Evolutionary conservation across 2,797 vertebrate species (phyloP).

Genomic region (Galagoides demidoff): DNA sequence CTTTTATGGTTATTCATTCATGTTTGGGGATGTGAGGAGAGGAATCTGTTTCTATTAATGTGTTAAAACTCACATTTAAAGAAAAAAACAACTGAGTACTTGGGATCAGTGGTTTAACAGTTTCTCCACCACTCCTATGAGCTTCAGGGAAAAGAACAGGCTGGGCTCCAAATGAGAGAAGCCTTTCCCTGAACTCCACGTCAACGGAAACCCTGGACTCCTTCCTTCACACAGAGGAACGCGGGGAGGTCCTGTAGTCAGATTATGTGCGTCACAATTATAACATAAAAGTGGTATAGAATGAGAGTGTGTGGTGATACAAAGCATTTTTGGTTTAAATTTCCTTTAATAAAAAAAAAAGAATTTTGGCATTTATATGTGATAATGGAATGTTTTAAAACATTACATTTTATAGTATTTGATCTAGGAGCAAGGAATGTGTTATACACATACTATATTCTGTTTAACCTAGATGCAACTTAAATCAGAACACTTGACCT

Average conservation of each 20-base stretch:
- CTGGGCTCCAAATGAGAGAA: background rate
- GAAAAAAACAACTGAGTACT: background rate
- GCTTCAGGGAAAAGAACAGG: background rate
- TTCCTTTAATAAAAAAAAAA: background rate
- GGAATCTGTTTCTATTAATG: background rate
- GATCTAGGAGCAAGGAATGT: background rate
- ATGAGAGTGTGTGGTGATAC: background rate
- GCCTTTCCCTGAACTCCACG: background rate
- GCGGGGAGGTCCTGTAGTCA: background rate
- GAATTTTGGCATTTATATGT: background rate
- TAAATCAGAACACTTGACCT: background rate
- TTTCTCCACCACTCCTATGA: background rate
- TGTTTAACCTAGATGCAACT: background rate
- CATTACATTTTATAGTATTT: background rate
- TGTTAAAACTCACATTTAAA: background rate
- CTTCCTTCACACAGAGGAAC: background rate
- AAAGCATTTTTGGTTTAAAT: background rate
- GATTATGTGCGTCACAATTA: background rate
- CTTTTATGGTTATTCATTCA: background rate
- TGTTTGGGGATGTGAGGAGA: background rate
- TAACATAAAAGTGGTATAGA: background rate
- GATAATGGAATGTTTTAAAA: background rate
- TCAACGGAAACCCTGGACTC: background rate
- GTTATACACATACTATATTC: background rate
- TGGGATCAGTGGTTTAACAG: background rate